Conservation (phyloP, 2,797 vertebrate genomes). For the Eulemur coronatus region DNA sequence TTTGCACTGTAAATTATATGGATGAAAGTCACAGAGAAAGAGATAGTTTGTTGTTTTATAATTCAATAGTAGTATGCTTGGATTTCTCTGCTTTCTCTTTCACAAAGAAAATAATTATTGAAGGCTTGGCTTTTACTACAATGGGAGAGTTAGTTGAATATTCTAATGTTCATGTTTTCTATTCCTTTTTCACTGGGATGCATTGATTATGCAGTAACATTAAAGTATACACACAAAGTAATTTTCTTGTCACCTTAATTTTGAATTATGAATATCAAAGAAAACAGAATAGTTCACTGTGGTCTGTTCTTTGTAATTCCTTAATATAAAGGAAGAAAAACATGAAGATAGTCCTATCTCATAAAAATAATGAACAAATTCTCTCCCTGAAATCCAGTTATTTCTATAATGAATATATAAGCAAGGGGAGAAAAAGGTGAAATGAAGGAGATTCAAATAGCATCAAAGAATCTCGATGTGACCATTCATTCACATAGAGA, state of each 20-base stretch:
- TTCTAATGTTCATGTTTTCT: slow-evolving; percentile 56
- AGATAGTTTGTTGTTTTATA: slow-evolving; percentile 76
- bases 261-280: slow-evolving; percentile 54
- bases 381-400: not conserved
- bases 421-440: not conserved
- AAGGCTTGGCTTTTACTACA: slow-evolving; percentile 52
- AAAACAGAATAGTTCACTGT: slow-evolving; percentile 16
- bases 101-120: slow-evolving; percentile 70
- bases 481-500: not conserved
- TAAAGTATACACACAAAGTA: slow-evolving; percentile 64
- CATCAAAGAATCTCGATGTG: not conserved
- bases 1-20: slow-evolving; percentile 73
- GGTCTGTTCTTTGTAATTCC: slow-evolving; percentile 17
- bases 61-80: slow-evolving; percentile 69
- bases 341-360: not conserved
- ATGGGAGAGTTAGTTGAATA: slow-evolving; percentile 61
- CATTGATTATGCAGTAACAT: slow-evolving; percentile 72
- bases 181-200: slow-evolving; percentile 51
- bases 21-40: slow-evolving; percentile 69
- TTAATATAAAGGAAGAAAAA: slow-evolving; percentile 16
- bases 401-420: not conserved
- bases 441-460: not conserved
- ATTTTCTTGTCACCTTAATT: slow-evolving; percentile 32
- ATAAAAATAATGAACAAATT: slow-evolving; percentile 23
- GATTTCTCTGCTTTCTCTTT: slow-evolving; percentile 67